Base-by-base conservation (phyloP, 1,140 invertebrate species). In the Lasioglossum albipes region DNA sequence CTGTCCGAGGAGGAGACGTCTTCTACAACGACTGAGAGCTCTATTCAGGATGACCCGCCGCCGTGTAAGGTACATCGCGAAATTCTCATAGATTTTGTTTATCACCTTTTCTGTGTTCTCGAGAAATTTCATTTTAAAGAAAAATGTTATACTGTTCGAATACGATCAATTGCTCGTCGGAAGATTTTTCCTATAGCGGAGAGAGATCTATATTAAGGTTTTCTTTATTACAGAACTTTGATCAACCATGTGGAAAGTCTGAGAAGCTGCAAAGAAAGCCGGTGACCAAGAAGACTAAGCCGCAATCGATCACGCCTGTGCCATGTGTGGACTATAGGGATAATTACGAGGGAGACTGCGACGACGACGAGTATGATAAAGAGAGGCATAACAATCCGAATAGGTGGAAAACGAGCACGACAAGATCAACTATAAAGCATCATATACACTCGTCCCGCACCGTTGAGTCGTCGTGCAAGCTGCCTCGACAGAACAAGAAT, bases 21-120 rank as follows among this genome's bases (percentile, higher is more conserved):
- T 16, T 96, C 96, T 1, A 96, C 96, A 0, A 96, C 96, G 9
- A 96, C 96, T 16, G 96, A 96, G 87, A 95, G 95, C 83, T 95
- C 95, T 7, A 92, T 94, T 79, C 93, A 95, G 27, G 95, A 96
- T 78, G 94, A 94, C 77, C 75, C 85, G n/a, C 65, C 73, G 6
- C 45, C 78, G 0, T 84, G 85, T 64, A 88, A 88, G 62, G 83
- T 87, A 54, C 81, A 78, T 5, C 2, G 2, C 2, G 2, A 36
- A 36, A 36, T 36, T 36, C 36, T 36, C 36, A 36, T 36, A 36
- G 36, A 36, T 27, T 27, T 27, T 27, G 27, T 27, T 27, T 27
- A 27, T 27, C 27, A 27, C 27, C 27, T 27, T 27, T 27, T 27
- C 1, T 27, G 27, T 27, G 27, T 27, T 27, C 27, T 27, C 27